A percentile compares a stretch with the other conserved stretches of the same genome.
These are phyloP conservation scores for Laterallus jamaicensis DNA, from an alignment of 2,113 vertebrate species.

Conservation along the genomic window DNA sequence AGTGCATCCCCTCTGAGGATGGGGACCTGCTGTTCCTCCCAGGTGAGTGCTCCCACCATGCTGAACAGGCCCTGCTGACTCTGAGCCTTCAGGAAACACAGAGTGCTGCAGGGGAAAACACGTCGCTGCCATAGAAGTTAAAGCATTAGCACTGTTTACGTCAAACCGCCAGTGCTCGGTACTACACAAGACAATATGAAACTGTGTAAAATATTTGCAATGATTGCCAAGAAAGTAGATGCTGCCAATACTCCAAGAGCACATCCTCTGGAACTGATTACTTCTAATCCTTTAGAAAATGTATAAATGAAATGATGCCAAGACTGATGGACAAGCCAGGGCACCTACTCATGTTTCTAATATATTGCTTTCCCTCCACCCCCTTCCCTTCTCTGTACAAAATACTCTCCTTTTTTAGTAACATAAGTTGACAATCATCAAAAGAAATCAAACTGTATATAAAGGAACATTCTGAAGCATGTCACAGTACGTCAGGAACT, in stretches of 20 bases:
- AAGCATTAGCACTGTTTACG: constrained; percentile 2
- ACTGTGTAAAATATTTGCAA: constrained; percentile 54
- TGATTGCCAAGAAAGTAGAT: constrained; percentile 70
- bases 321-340: constrained; percentile 69
- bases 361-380: constrained; percentile 4
- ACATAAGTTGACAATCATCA: constrained; percentile 77
- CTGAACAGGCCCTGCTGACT: fast-evolving
- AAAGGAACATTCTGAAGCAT: constrained; percentile 69
- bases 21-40: neutral
- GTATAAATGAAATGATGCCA: constrained; percentile 75
- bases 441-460: constrained; percentile 74
- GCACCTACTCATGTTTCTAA: constrained; percentile 77
- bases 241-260: constrained; percentile 63
- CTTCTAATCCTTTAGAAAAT: constrained; percentile 72
- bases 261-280: constrained; percentile 80
- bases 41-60: neutral
- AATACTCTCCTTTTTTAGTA: constrained; percentile 68
- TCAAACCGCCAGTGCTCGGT: neutral
- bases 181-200: constrained; percentile 30
- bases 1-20: fast-evolving
- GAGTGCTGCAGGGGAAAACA: neutral
- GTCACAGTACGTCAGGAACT: constrained; percentile 67
- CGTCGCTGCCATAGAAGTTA: neutral
- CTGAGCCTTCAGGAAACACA: neutral
- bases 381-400: constrained; percentile 51